These are phyloP conservation scores for Spinus olivaceus DNA, from an alignment of 2,797 vertebrate species.

Conservation along the genomic window DNA sequence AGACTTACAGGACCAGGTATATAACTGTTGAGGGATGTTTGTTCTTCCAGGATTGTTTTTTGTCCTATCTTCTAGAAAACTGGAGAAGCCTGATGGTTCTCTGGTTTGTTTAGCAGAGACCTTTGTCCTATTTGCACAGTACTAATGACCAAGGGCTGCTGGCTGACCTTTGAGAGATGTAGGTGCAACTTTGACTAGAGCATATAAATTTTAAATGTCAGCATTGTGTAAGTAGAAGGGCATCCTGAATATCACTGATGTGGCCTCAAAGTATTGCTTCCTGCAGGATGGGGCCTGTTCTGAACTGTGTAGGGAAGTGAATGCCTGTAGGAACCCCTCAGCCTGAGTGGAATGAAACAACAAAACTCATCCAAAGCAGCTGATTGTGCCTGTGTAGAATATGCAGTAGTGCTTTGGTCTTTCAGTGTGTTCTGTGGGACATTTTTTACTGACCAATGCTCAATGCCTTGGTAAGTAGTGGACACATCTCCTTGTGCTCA, in stretches of 20 bases:
- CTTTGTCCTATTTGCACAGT: not conserved
- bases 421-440: not conserved
- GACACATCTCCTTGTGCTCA: not conserved
- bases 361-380: not conserved
- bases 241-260: not conserved
- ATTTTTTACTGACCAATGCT: not conserved
- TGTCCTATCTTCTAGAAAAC: not conserved
- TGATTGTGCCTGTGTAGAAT: not conserved
- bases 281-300: not conserved
- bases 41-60: not conserved
- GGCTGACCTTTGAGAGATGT: not conserved
- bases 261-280: not conserved
- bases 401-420: not conserved
- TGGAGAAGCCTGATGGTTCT: not conserved
- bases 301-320: not conserved
- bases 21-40: not conserved
- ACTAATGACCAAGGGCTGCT: not conserved
- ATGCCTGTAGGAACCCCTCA: not conserved
- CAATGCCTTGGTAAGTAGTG: not conserved
- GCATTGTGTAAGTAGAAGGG: not conserved
- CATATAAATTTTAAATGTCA: not conserved
- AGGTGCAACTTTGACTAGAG: not conserved
- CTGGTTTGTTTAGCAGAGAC: not conserved
- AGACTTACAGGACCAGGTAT: fast-evolving
- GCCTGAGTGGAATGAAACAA: not conserved